Percentiles rank a stretch among this genome's conserved stretches.
These are phyloP conservation scores for Porphyrio hochstetteri DNA, from an alignment of 2,113 vertebrate species.

Conservation along the genomic window DNA sequence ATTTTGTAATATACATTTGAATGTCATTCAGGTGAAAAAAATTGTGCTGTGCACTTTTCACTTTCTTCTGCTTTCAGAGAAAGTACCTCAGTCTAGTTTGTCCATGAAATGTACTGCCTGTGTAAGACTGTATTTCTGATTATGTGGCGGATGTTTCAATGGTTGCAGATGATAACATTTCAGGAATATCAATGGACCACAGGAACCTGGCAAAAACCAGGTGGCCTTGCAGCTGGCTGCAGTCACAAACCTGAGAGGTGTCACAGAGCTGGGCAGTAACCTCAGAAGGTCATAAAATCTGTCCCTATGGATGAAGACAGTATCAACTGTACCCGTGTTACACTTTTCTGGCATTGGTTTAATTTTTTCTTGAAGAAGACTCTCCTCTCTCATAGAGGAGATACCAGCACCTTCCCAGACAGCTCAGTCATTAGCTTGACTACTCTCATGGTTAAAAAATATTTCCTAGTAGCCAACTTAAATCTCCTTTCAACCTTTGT, in stretches of 20 bases:
- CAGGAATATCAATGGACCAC: background rate
- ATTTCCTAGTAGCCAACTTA: background rate
- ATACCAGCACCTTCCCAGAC: background rate
- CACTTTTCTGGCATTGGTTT: background rate
- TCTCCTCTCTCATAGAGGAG: accelerated
- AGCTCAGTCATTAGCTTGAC: background rate
- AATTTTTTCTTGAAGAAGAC: background rate
- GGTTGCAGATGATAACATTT: background rate
- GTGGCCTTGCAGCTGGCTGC: background rate
- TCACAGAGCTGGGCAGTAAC: background rate
- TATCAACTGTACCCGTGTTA: background rate
- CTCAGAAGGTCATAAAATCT: background rate
- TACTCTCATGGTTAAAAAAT: background rate
- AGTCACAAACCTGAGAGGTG: background rate
- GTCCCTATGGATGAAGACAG: background rate
- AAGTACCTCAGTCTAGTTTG: background rate
- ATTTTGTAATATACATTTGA: background rate
- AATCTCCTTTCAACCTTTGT: background rate
- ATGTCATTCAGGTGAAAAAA: background rate
- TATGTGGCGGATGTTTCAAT: background rate
- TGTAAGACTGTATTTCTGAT: background rate
- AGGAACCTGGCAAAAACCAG: background rate
- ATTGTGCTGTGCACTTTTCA: background rate
- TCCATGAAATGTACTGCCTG: background rate
- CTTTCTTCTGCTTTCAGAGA: background rate